Evolutionary conservation across 1,140 invertebrate species (phyloP), one percentile per base, ranked within the genome.

Genomic region (Panagrolaimus sp.): DNA sequence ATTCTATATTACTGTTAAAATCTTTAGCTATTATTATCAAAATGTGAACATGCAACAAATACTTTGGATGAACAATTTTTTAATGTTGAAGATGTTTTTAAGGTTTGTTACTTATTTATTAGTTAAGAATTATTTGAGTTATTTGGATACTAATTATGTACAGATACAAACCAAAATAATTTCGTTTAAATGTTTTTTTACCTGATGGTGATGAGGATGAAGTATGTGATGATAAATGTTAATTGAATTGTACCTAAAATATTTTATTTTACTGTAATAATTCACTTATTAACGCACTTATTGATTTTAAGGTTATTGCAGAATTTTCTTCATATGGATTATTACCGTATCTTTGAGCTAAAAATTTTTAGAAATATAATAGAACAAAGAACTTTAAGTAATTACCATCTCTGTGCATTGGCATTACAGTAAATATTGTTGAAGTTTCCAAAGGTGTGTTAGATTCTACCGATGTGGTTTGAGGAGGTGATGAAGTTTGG

Each of bases 91-190:
- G 52, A 58, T 14, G 52, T 58, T 58, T 58, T 58, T 26, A 12
- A 58, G 21, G 52, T 58, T 21, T 26, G 52, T 58, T 58, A 10
- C 17, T 12, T 26, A 58, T 26, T 12, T 12, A 58, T 58, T 21
- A 21, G 14, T 26, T 58, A 58, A 28, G 52, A 10, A 26, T 58
- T 28, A n/a, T 58, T 58, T 21, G 21, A 21, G 17, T 1, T 4
- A 12, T 58, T 58, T 28, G 28, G 17, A 15, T 28, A 21, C 21
- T 26, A 21, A 58, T 58, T 12, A 58, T 58, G 28, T 58, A 28
- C 52, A 58, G 21, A 58, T 21, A 58, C 15, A 58, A 58, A 28
- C 15, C 15, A 58, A 58, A 58, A 58, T 28, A 58, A 58, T 58
- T 2, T 4, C 7, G 32, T 38, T 4, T 4, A 38, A 38, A 7